phyloP scores from a whole-genome alignment of 2,797 vertebrate species.

The Pipistrellus kuhlii region DNA sequence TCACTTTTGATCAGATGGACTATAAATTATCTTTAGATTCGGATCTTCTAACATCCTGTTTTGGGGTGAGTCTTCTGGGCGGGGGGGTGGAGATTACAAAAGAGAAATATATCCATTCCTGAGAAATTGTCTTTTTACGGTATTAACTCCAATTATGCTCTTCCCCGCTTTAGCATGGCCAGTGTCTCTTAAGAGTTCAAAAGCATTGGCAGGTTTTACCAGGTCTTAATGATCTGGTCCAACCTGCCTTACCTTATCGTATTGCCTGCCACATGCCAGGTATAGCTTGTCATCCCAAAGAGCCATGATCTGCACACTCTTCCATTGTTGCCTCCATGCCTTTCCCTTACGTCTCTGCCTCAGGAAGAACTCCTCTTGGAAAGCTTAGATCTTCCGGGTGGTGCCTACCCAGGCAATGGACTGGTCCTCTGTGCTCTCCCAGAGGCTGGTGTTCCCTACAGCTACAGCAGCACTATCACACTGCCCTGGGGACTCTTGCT shows the following conservation, averaged over 20 bases:
- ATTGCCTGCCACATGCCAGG: not conserved
- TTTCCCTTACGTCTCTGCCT: not conserved
- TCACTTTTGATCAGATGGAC: constrained; percentile 37
- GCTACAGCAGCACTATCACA: not conserved
- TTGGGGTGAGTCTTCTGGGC: not conserved
- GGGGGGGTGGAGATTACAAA: not conserved
- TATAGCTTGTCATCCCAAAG: not conserved
- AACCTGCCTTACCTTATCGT: not conserved
- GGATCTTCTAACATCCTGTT: not conserved
- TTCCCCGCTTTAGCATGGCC: not conserved
- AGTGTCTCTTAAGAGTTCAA: not conserved
- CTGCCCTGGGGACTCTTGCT: not conserved
- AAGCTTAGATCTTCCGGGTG: not conserved
- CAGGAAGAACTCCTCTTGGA: not conserved
- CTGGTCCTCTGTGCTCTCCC: not conserved
- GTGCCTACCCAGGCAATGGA: not conserved
- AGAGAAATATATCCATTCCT: constrained; percentile 5
- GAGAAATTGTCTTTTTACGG: not conserved
- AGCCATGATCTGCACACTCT: not conserved
- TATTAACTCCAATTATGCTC: not conserved
- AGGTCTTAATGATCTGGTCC: not conserved
- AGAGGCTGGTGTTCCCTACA: not conserved
- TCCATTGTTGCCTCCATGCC: not conserved
- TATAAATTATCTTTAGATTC: not conserved
- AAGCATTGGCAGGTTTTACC: not conserved